A percentile compares a stretch with the other conserved stretches of the same genome.
Conservation (phyloP, 2,113 vertebrate species). For the Brevimyrus niger region DNA sequence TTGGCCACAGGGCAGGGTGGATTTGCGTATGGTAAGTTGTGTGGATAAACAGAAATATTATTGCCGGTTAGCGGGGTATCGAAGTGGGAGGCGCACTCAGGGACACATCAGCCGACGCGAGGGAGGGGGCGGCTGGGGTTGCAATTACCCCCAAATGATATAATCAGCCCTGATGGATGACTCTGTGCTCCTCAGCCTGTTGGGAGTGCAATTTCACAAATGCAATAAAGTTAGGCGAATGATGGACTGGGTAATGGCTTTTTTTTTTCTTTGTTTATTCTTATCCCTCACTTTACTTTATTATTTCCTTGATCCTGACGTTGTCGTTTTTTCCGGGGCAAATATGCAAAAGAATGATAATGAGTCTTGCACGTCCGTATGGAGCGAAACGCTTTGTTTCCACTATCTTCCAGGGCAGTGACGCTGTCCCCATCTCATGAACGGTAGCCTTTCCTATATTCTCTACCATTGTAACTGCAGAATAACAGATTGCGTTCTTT, state of each 20-base stretch:
- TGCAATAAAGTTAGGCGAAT: constrained; percentile 16
- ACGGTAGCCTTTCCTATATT: not conserved
- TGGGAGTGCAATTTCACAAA: constrained; percentile 9
- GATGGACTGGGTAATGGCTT: constrained; percentile 14
- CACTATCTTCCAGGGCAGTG: not conserved
- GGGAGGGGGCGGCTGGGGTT: constrained; percentile 6
- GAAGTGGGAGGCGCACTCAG: constrained; percentile 27
- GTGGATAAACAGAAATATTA: constrained; percentile 51
- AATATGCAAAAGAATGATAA: constrained; percentile 4
- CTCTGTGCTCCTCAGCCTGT: constrained; percentile 11
- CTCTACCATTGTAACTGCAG: not conserved
- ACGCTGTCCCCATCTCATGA: not conserved
- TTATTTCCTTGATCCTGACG: constrained; percentile 5
- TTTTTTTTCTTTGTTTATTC: not conserved
- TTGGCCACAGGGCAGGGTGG: constrained; percentile 40
- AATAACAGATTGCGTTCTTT: not conserved
- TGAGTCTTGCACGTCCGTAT: not conserved
- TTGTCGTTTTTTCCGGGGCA: not conserved
- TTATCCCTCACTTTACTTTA: not conserved
- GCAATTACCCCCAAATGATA: constrained; percentile 21
- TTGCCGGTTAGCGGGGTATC: constrained; percentile 35
- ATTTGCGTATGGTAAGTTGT: constrained; percentile 42
- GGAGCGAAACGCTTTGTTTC: not conserved
- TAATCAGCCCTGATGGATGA: constrained; percentile 29
- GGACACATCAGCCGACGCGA: constrained; percentile 15